phyloP scores from a whole-genome alignment of 2,113 vertebrate genomes.

The Miniopterus natalensis region DNA sequence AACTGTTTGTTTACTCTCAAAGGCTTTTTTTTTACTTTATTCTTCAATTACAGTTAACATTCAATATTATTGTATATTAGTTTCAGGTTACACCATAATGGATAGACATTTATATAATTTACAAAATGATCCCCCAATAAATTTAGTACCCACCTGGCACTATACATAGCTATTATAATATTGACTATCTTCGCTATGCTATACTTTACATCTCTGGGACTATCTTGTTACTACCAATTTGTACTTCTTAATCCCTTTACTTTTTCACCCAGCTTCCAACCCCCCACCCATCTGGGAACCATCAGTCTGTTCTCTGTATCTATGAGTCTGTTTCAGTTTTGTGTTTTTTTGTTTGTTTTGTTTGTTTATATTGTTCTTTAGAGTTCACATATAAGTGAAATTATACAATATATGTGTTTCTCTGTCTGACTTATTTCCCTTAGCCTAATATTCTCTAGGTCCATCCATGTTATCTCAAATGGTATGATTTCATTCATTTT shows the following conservation, averaged over 20 bases:
- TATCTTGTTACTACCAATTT: background rate
- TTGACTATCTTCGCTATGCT: background rate
- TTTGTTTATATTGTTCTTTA: background rate
- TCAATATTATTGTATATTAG: background rate
- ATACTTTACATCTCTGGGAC: background rate
- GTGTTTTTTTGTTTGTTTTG: background rate
- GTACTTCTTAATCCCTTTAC: background rate
- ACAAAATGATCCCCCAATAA: background rate
- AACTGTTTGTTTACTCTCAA: background rate
- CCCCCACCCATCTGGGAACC: background rate
- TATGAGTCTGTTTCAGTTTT: background rate
- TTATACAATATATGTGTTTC: background rate
- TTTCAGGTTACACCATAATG: background rate
- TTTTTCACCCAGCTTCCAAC: background rate
- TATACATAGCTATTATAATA: background rate
- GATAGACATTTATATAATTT: background rate
- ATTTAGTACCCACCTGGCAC: background rate
- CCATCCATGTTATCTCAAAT: background rate
- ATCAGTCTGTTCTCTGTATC: background rate
- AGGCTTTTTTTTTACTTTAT: background rate
- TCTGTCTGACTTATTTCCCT: background rate
- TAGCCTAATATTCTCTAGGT: background rate
- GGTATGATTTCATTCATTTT: background rate
- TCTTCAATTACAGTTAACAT: background rate
- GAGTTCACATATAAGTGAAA: background rate